Conservation (phyloP, 2,888 invertebrate species). For the Cheilosia urbana region DNA sequence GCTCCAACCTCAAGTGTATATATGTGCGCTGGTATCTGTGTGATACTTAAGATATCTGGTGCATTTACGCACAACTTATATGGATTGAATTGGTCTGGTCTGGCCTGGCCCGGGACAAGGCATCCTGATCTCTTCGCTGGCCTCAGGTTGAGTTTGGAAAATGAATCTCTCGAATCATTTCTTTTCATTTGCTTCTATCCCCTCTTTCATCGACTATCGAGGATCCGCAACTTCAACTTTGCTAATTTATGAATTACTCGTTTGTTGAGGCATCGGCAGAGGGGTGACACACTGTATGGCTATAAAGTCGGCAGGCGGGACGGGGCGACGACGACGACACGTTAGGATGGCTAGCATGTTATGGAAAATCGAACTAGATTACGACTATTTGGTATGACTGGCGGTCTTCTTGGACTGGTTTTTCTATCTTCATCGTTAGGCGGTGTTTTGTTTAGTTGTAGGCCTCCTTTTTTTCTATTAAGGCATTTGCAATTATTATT, state of each 20-base stretch:
- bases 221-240: constrained; percentile 62
- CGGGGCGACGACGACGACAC: not conserved
- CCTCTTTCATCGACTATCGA: constrained; percentile 21
- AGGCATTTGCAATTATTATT: constrained; percentile 77
- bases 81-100: constrained; percentile 65
- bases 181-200: constrained; percentile 21
- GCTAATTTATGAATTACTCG: constrained; percentile 74
- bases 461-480: constrained; percentile 61
- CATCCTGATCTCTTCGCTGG: constrained; percentile 67
- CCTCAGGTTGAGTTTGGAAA: constrained; percentile 63
- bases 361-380: constrained; percentile 75
- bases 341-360: constrained; percentile 57
- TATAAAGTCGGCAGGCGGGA: constrained; percentile 1
- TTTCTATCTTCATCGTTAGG: constrained; percentile 48
- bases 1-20: constrained; percentile 4
- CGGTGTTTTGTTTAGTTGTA: constrained; percentile 22
- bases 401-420: constrained; percentile 63
- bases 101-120: constrained; percentile 54
- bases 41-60: constrained; percentile 75
- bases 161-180: constrained; percentile 35
- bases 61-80: constrained; percentile 74
- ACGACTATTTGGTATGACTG: constrained; percentile 62
- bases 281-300: not conserved
- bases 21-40: constrained; percentile 44
- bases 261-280: constrained; percentile 27